A percentile compares a stretch with the other conserved stretches of the same genome.
phyloP scores from a whole-genome alignment of 2,113 vertebrate genomes.

The Anhinga rufa region DNA sequence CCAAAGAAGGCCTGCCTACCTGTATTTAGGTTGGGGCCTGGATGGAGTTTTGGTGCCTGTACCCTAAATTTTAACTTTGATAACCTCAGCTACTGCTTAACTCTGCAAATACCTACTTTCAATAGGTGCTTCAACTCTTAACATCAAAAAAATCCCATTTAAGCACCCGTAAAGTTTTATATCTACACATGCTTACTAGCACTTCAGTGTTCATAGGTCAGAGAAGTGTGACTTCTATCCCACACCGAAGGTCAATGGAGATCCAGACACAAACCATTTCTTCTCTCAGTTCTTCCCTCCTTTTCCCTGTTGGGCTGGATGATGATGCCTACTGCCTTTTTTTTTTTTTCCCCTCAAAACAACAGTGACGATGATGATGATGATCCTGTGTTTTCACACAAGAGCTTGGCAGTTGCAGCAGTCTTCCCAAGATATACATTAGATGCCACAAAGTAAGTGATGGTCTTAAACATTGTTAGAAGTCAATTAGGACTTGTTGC shows the following conservation, averaged over 20 bases:
- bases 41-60: background rate
- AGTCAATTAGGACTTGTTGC: background rate
- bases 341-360: background rate
- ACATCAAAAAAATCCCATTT: background rate
- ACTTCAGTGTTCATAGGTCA: background rate
- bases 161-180: background rate
- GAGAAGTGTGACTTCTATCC: background rate
- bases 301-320: background rate
- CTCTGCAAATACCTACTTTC: background rate
- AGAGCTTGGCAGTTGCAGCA: background rate
- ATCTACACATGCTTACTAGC: background rate
- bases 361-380: background rate
- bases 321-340: background rate
- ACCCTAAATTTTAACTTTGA: background rate
- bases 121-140: background rate
- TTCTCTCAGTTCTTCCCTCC: background rate
- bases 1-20: background rate
- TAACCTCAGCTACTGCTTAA: background rate
- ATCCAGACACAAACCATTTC: background rate
- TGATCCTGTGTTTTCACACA: background rate
- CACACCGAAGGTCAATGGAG: background rate
- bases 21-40: background rate
- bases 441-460: background rate
- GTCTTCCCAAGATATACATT: background rate
- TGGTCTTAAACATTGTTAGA: background rate